These are phyloP conservation scores for Anneissia japonica DNA, from an alignment of 35 echinoderm and acorn worm genomes.

Conservation along the genomic window DNA sequence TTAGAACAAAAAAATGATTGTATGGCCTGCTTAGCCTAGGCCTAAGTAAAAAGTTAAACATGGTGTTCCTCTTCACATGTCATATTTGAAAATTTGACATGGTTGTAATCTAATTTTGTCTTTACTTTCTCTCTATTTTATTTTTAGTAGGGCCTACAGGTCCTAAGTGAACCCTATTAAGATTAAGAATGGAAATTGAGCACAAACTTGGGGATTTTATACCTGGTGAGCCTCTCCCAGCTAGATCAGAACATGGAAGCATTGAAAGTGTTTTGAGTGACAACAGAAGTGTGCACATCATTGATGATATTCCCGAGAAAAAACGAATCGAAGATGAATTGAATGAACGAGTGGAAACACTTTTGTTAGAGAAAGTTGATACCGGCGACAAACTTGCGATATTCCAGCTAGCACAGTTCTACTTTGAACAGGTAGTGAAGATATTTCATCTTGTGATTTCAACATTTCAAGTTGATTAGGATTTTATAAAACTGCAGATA, in stretches of 20 bases:
- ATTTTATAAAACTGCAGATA: too few relatives aligned
- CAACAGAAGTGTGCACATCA: constrained; percentile 73
- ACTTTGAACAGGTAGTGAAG: constrained; percentile 94
- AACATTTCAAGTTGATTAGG: too few relatives aligned
- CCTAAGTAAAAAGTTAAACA: too few relatives aligned
- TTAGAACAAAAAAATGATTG: too few relatives aligned
- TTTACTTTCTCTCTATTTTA: too few relatives aligned
- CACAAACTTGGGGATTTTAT: background rate
- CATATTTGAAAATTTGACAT: too few relatives aligned
- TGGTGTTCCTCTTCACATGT: too few relatives aligned
- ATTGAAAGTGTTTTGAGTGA: constrained; percentile 30
- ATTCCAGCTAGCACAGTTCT: constrained; percentile 93
- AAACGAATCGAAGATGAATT: constrained; percentile 62
- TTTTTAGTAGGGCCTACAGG: too few relatives aligned
- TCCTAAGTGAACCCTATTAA: too few relatives aligned
- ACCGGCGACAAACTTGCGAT: constrained; percentile 62
- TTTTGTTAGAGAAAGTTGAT: constrained; percentile 64
- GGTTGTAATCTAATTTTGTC: too few relatives aligned
- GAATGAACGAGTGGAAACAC: constrained; percentile 68
- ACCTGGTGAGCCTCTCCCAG: constrained; percentile 31
- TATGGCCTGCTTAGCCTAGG: too few relatives aligned
- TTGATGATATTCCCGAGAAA: constrained; percentile 55
- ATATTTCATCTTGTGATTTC: too few relatives aligned
- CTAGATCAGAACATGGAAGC: constrained; percentile 11
- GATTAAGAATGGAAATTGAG: background rate